Conservation (phyloP, 2,888 invertebrate genomes). For the Pachydiplax longipennis region DNA sequence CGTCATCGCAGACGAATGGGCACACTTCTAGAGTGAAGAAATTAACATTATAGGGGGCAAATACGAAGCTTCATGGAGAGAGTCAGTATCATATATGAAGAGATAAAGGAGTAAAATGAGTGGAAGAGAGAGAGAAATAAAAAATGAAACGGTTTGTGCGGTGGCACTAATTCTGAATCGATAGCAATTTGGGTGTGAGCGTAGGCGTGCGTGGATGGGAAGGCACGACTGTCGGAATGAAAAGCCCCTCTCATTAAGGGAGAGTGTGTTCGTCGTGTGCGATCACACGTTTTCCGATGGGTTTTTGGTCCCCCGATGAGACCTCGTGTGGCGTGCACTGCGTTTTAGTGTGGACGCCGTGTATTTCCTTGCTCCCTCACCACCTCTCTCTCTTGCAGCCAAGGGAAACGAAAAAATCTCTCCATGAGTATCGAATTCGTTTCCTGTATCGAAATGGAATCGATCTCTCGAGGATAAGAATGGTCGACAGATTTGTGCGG, state of each 20-base stretch:
- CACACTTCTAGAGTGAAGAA: too few relatives aligned
- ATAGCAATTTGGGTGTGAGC: constrained; percentile 30
- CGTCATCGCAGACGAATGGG: too few relatives aligned
- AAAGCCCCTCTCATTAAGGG: background rate
- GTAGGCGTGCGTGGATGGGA: background rate
- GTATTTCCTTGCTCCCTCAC: background rate
- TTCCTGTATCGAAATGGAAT: background rate
- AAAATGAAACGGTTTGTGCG: constrained; percentile 22
- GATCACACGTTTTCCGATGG: background rate
- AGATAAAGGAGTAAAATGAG: background rate
- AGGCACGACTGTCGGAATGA: background rate
- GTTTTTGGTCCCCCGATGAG: background rate
- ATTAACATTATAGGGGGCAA: too few relatives aligned
- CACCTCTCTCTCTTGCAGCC: background rate
- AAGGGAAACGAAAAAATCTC: too few relatives aligned
- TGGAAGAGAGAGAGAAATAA: too few relatives aligned
- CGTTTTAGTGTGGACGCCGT: background rate
- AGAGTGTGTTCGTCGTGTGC: background rate
- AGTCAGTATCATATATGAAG: background rate
- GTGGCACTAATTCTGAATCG: constrained; percentile 20
- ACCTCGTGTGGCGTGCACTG: background rate
- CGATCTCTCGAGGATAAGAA: too few relatives aligned
- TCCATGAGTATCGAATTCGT: background rate
- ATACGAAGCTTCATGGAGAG: background rate
- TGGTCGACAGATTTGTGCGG: too few relatives aligned